phyloP scores from a whole-genome alignment of 2,113 vertebrate genomes.

The Sturnus vulgaris region DNA sequence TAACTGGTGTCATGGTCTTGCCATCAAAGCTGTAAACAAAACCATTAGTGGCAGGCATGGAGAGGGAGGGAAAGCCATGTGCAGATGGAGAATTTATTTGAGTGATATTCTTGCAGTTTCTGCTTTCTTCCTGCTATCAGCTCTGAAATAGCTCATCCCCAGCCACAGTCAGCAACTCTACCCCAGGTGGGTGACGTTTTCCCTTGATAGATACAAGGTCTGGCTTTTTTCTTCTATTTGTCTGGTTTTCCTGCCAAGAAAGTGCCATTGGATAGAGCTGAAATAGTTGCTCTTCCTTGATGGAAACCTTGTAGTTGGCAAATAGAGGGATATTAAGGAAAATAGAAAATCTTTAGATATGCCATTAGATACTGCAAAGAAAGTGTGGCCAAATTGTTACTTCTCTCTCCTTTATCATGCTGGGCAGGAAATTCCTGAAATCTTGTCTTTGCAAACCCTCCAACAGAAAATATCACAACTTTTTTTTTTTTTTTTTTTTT shows the following conservation, averaged over 20 bases:
- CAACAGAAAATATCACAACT: neutral
- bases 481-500: neutral
- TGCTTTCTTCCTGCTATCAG: slow-evolving; percentile 20
- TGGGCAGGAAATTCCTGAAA: neutral
- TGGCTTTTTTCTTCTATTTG: slow-evolving; percentile 11
- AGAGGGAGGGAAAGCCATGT: neutral
- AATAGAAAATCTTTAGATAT: slow-evolving; percentile 28
- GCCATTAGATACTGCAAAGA: neutral
- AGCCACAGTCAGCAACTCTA: slow-evolving; percentile 42
- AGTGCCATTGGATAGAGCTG: neutral
- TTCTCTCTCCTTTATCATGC: neutral
- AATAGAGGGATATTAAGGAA: slow-evolving; percentile 13
- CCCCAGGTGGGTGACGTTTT: slow-evolving; percentile 9
- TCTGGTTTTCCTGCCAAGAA: slow-evolving; percentile 42
- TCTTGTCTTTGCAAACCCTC: neutral
- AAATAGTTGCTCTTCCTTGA: slow-evolving; percentile 18
- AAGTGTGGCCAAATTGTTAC: neutral
- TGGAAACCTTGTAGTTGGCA: slow-evolving; percentile 25
- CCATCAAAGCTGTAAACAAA: slow-evolving; percentile 33
- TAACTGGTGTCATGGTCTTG: neutral
- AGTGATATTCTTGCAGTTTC: slow-evolving; percentile 1
- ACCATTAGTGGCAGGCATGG: neutral
- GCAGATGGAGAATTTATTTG: slow-evolving; percentile 1
- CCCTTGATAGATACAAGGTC: slow-evolving; percentile 17
- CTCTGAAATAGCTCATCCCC: slow-evolving; percentile 33